phyloP scores from a whole-genome alignment of 2,888 invertebrate genomes.

The Nomada ruficornis region DNA sequence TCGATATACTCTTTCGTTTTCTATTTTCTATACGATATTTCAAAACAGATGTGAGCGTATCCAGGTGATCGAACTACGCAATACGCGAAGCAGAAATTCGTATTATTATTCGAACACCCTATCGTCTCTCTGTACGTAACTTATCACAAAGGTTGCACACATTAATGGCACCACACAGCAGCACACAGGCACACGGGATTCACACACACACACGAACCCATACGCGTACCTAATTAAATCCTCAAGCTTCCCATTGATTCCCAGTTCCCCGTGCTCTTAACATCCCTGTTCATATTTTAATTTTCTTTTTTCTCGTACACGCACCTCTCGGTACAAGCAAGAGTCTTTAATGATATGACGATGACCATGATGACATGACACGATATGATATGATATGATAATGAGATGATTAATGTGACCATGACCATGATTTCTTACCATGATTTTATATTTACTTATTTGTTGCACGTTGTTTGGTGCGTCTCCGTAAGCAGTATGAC shows the following conservation, averaged over 20 bases:
- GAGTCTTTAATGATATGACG: constrained; percentile 75
- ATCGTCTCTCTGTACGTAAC: not conserved
- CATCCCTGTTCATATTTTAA: constrained; percentile 29
- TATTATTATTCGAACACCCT: not conserved
- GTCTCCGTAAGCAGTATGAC: constrained; percentile 82
- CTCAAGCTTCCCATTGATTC: not conserved
- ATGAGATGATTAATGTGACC: constrained; percentile 81
- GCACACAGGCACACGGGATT: constrained; percentile 25
- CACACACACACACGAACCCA: not conserved
- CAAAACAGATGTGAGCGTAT: constrained; percentile 7
- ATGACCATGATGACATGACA: constrained; percentile 78
- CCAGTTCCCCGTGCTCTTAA: constrained; percentile 12
- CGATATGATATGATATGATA: constrained; percentile 79
- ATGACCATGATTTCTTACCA: constrained; percentile 82
- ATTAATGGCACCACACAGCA: constrained; percentile 22
- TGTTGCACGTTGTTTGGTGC: constrained; percentile 84
- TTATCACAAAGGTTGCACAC: constrained; percentile 14
- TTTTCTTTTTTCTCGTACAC: constrained; percentile 61
- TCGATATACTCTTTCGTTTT: not conserved
- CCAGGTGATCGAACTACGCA: not conserved
- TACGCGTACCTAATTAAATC: not conserved
- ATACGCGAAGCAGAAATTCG: not conserved
- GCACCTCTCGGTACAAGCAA: constrained; percentile 70
- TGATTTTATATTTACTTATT: constrained; percentile 82
- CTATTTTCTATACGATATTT: not conserved